phyloP scores from a whole-genome alignment of 92 coral and sea anemone species.

The Porites evermanni region DNA sequence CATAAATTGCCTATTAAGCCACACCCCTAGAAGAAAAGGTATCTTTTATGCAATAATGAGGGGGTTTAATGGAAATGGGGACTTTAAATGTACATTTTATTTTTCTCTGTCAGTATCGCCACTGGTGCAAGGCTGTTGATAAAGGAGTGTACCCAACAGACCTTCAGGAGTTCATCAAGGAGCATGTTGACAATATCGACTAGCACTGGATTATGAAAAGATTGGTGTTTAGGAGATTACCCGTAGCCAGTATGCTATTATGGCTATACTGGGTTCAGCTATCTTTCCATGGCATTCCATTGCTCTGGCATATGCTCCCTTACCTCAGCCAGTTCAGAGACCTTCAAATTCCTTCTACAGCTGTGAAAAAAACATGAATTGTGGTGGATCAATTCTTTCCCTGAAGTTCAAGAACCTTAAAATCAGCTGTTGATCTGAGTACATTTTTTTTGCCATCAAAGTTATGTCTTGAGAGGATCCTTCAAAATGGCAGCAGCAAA shows the following conservation, averaged over 20 bases:
- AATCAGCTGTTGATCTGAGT: no score
- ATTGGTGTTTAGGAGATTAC: neutral
- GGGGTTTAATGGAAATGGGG: no score
- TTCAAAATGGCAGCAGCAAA: no score
- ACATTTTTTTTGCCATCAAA: no score
- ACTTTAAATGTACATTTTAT: neutral
- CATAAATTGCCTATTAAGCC: no score
- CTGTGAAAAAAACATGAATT: neutral
- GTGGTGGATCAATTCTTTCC: neutral
- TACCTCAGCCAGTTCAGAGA: neutral
- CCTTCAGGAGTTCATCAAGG: constrained; percentile 78
- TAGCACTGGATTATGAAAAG: neutral
- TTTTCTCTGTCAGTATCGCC: constrained; percentile 64
- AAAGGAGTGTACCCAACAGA: constrained; percentile 86
- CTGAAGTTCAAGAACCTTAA: no score
- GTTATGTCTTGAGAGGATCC: no score
- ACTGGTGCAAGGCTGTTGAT: constrained; percentile 92
- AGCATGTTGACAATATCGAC: constrained; percentile 8
- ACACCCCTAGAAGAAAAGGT: no score
- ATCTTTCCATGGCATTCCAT: neutral
- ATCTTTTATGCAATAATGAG: neutral
- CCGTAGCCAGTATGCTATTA: neutral
- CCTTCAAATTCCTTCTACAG: neutral
- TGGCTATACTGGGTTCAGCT: neutral
- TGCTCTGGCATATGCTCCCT: neutral